phyloP scores from a whole-genome alignment of 1,140 invertebrate genomes.

The Tigriopus japonicus region DNA sequence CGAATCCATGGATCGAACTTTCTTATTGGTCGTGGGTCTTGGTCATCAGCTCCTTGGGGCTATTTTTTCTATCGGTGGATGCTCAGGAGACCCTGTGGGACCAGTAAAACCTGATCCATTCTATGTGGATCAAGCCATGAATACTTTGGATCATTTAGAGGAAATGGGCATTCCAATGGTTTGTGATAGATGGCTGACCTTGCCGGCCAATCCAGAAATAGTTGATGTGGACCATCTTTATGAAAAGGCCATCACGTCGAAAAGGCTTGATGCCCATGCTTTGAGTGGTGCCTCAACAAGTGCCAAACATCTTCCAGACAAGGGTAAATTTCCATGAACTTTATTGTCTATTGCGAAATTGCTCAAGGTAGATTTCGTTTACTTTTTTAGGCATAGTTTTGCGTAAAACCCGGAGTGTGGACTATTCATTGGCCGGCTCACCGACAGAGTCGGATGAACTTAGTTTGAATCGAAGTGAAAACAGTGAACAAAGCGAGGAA shows the following conservation, averaged over 20 bases:
- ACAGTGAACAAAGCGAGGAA: not conserved
- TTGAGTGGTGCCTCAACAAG: not conserved
- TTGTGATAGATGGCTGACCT: conserved; percentile 6
- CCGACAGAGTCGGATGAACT: too few species aligned
- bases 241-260: not conserved
- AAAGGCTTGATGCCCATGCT: not conserved
- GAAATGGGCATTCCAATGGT: conserved; percentile 5
- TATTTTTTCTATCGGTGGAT: not conserved
- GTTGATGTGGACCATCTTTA: not conserved
- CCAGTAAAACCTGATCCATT: conserved; percentile 9
- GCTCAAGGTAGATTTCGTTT: not conserved
- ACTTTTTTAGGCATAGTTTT: not conserved
- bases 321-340: not conserved
- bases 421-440: too few species aligned
- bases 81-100: not conserved
- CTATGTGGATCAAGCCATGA: conserved; percentile 12
- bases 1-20: not conserved
- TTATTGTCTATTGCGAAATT: not conserved
- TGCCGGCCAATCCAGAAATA: conserved; percentile 5
- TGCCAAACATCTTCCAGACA: not conserved
- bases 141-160: conserved; percentile 1
- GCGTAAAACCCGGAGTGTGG: too few species aligned
- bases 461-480: not conserved
- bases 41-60: conserved; percentile 5
- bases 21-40: not conserved